Conservation (phyloP, 2,888 invertebrate genomes). For the Sphinx pinastri region DNA sequence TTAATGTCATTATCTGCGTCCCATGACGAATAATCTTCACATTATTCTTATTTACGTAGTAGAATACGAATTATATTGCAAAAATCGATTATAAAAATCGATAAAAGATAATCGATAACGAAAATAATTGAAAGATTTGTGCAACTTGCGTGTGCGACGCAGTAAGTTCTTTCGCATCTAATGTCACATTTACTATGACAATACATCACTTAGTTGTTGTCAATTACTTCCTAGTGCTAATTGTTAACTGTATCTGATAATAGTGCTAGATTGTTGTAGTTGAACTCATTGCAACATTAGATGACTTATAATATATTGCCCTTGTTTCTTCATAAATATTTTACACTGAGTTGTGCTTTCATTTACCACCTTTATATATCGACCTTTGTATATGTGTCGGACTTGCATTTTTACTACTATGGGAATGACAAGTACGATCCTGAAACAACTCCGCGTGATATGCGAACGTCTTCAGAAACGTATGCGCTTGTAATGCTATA, state of each 20-base stretch:
- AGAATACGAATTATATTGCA: neutral
- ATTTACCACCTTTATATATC: slow-evolving; percentile 35
- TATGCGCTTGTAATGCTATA: no score
- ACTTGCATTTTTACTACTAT: neutral
- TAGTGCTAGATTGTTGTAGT: slow-evolving; percentile 76
- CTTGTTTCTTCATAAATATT: slow-evolving; percentile 84
- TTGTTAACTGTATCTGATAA: slow-evolving; percentile 63
- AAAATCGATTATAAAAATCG: no score
- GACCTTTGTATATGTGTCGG: neutral
- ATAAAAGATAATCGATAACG: no score
- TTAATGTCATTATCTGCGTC: no score
- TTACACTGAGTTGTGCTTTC: slow-evolving; percentile 65
- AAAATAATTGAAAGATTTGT: no score
- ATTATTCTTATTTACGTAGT: no score
- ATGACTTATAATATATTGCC: slow-evolving; percentile 80
- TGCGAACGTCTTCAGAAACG: no score
- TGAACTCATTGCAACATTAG: slow-evolving; percentile 74
- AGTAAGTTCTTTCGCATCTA: slow-evolving; percentile 6
- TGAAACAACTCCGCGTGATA: no score
- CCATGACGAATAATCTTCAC: no score
- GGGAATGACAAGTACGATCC: no score
- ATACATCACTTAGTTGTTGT: slow-evolving; percentile 56
- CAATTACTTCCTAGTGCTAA: slow-evolving; percentile 71
- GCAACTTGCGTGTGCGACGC: slow-evolving; percentile 3
- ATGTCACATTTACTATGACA: slow-evolving; percentile 26